Evolutionary conservation across 2,888 invertebrate species (phyloP).

Genomic region (Kryphioiulus occultus): DNA sequence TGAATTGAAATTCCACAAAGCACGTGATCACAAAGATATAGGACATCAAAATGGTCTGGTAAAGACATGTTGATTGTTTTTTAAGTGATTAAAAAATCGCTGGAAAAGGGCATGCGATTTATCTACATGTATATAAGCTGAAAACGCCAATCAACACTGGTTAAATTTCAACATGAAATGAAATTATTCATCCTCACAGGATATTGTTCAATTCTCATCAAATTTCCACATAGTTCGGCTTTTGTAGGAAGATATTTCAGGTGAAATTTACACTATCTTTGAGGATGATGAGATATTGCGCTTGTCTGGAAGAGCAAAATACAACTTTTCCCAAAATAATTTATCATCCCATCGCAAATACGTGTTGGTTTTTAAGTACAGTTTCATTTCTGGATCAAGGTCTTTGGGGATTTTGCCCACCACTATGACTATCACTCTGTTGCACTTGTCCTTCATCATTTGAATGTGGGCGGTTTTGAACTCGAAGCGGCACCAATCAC

Average conservation of each 20-base stretch:
- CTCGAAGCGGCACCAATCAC: slow-evolving; percentile 59
- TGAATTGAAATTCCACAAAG: too few species aligned
- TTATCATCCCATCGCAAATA: slow-evolving; percentile 57
- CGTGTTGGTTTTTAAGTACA: slow-evolving; percentile 57
- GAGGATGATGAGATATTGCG: background rate
- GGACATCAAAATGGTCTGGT: too few species aligned
- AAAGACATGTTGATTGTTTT: too few species aligned
- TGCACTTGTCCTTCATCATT: slow-evolving; percentile 57
- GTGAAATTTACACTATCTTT: background rate
- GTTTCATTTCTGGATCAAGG: slow-evolving; percentile 56
- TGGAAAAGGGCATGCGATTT: too few species aligned
- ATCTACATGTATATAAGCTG: too few species aligned
- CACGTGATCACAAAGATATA: too few species aligned
- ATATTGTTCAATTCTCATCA: background rate
- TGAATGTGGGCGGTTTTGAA: slow-evolving; percentile 57
- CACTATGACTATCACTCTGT: slow-evolving; percentile 59
- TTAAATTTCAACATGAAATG: too few species aligned
- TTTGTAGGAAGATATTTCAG: background rate
- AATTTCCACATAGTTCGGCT: background rate
- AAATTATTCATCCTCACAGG: too few species aligned
- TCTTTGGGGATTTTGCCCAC: slow-evolving; percentile 57
- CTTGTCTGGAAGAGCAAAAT: slow-evolving; percentile 56
- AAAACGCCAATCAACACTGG: too few species aligned
- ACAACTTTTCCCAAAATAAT: slow-evolving; percentile 58
- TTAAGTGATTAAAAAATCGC: too few species aligned